Base-by-base conservation (phyloP, 2,888 invertebrate genomes). In the Idaea aversata region DNA sequence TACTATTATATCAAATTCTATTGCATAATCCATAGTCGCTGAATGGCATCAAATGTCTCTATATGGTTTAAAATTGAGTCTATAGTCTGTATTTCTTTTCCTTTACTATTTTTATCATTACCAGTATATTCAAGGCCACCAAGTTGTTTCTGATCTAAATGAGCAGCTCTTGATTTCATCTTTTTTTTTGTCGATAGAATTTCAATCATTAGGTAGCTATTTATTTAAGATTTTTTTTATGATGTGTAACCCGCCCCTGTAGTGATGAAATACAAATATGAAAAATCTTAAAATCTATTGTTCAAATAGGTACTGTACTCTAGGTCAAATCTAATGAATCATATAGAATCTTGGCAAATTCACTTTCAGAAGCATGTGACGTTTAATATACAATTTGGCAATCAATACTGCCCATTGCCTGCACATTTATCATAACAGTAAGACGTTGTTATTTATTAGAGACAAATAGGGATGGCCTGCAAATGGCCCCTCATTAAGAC, bases 371-470 rank as follows among this genome's bases (percentile, higher is more conserved):
- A 80, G 75, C 80, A 82, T 65, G 70, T 73, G 74, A 80, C 75
- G 75, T 74, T 75, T 72, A 73, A 72, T 76, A 76, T 77, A 77
- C 76, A 78, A 71, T 79, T 83, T 87, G 87, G 86, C 88, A 84
- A 77, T 75, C 72, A 65, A 71, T 80, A 79, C 47, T 79, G 77
- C 77, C 79, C 79, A 80, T 79, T 25, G 25, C 25, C 25, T 25
- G 25, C 74, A 68, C 75, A 84, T 87, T 84, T 85, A 86, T 88
- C 84, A 86, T 84, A 87, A 81, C 72, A 74, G 78, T 82, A 84
- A 81, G 80, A 78, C 77, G 74, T 75, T 74, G 79, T 81, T 80
- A 83, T 85, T 82, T 81, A 80, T 75, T 72, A 74, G 76, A 80
- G 81, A 85, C 84, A 83, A 83, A 83, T 86, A 80, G 82, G 84